Percentiles rank a stretch among this genome's conserved stretches.
These are phyloP conservation scores for Phoeniculus purpureus DNA, from an alignment of 2,797 vertebrate genomes.

Conservation along the genomic window DNA sequence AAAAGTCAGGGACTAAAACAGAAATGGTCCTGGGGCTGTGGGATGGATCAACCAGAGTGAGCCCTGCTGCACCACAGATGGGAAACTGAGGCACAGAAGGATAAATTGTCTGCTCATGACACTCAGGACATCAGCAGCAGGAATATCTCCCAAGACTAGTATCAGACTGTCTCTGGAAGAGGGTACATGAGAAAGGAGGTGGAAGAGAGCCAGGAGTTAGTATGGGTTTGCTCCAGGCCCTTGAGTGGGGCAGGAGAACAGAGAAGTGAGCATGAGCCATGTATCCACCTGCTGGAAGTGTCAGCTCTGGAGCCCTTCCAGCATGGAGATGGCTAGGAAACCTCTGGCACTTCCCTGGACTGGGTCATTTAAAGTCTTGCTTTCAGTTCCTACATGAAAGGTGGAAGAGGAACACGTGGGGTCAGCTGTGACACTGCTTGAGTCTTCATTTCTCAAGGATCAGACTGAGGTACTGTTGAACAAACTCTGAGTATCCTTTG, in stretches of 20 bases:
- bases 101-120: background rate
- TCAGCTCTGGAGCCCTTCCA: background rate
- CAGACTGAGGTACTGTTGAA: background rate
- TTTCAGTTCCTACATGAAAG: background rate
- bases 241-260: background rate
- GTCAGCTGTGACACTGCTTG: background rate
- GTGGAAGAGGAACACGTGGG: background rate
- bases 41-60: background rate
- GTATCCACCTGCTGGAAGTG: accelerated
- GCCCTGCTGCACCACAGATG: background rate
- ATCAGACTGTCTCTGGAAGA: background rate
- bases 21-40: background rate
- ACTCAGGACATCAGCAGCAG: background rate
- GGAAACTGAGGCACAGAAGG: background rate
- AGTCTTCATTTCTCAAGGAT: slow-evolving; percentile 28
- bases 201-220: background rate
- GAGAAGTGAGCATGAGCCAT: background rate
- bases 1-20: background rate
- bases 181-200: background rate
- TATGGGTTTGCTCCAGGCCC: background rate
- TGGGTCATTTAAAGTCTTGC: accelerated
- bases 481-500: background rate
- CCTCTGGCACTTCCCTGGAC: accelerated
- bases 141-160: background rate
- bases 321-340: background rate